Percentiles rank a stretch among this genome's conserved stretches.
Conservation (phyloP, 2,797 vertebrate species). For the Arctocebus calabarensis region DNA sequence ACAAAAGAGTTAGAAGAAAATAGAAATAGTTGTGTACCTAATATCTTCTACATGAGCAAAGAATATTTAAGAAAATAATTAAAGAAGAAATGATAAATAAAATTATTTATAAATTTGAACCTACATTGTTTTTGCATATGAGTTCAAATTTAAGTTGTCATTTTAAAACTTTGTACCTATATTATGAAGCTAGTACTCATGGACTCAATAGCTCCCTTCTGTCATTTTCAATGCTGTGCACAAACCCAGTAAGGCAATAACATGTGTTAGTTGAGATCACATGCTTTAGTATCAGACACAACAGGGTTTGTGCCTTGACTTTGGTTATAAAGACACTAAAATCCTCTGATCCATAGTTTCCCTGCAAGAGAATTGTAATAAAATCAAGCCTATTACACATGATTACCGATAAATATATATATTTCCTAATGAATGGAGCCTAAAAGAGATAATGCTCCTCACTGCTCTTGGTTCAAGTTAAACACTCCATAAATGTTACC, state of each 20-base stretch:
- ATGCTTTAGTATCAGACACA: not conserved
- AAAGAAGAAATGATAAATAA: not conserved
- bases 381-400: not conserved
- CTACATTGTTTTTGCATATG: not conserved
- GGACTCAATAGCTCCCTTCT: not conserved
- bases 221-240: not conserved
- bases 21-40: not conserved
- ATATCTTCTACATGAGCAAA: not conserved
- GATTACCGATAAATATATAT: not conserved
- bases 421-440: not conserved
- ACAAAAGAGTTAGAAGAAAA: conserved; percentile 4
- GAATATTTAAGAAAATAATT: not conserved
- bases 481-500: not conserved
- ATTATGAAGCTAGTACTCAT: not conserved
- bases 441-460: not conserved
- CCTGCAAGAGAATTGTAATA: not conserved
- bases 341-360: not conserved
- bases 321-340: not conserved
- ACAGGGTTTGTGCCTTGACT: not conserved
- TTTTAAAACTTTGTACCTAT: not conserved
- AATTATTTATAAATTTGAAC: not conserved
- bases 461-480: not conserved
- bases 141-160: not conserved
- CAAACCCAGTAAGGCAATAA: not conserved
- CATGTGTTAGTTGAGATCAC: too few relatives aligned